Conservation (phyloP, 2,797 vertebrate genomes). For the Notoglanidium macrostoma region DNA sequence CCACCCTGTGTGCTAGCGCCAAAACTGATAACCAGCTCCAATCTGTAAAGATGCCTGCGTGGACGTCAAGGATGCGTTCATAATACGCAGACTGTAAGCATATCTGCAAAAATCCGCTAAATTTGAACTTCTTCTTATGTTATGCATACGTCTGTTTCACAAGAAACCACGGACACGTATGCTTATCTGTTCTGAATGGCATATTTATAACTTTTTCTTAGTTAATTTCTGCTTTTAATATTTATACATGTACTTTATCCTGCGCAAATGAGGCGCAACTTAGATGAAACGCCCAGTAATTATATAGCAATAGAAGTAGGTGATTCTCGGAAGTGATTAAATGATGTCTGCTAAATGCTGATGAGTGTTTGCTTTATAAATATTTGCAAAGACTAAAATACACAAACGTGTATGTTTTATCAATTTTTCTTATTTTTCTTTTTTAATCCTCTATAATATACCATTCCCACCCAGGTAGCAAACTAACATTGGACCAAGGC, state of each 20-base stretch:
- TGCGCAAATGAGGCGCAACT: not conserved
- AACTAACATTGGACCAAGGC: not conserved
- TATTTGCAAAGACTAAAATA: not conserved
- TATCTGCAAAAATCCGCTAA: not conserved
- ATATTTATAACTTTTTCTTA: too few relatives aligned
- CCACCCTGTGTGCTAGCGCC: not conserved
- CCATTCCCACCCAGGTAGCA: not conserved
- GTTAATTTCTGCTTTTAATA: not conserved
- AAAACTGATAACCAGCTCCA: slow-evolving; percentile 25
- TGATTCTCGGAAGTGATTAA: not conserved
- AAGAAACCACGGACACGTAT: not conserved
- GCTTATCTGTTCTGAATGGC: too few relatives aligned
- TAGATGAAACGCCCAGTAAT: not conserved
- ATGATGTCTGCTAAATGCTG: too few relatives aligned
- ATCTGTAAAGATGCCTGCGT: not conserved
- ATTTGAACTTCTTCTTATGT: not conserved
- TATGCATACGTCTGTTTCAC: not conserved
- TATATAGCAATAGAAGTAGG: not conserved
- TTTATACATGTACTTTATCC: too few relatives aligned
- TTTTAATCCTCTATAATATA: not conserved
- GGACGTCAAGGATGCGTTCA: slow-evolving; percentile 7
- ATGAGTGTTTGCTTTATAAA: not conserved
- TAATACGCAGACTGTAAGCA: not conserved
- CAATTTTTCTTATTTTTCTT: not conserved
- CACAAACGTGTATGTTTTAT: not conserved